These are phyloP conservation scores for Aplidium turbinatum DNA, from an alignment of 23 tunicate species.

Conservation along the genomic window DNA sequence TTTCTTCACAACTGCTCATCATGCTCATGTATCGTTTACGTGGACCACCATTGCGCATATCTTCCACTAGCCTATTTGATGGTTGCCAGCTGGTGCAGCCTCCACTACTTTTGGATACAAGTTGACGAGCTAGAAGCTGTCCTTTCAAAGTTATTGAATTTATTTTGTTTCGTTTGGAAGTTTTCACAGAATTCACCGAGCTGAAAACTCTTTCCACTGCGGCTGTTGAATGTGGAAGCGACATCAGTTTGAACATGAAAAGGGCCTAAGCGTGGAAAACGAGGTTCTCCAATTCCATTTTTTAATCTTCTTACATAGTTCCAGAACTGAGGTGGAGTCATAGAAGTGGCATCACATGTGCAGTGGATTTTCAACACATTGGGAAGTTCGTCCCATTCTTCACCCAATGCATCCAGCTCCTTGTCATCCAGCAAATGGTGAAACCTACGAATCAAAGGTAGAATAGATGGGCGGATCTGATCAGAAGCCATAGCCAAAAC, in stretches of 20 bases:
- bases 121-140: constrained; percentile 29
- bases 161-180: constrained; percentile 14
- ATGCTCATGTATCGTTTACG: constrained; percentile 20
- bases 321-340: constrained; percentile 51
- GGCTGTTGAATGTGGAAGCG: constrained; percentile 34
- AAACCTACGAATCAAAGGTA: constrained; percentile 32
- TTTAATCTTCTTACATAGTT: constrained; percentile 21
- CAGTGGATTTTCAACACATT: constrained; percentile 39
- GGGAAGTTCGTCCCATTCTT: constrained; percentile 40
- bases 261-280: constrained; percentile 28
- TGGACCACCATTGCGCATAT: constrained; percentile 29
- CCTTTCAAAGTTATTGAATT: constrained; percentile 21
- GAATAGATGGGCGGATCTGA: constrained; percentile 42
- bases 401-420: constrained; percentile 35
- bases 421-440: constrained; percentile 32
- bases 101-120: constrained; percentile 16
- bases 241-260: no score
- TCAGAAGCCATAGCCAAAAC: constrained; percentile 33
- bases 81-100: constrained; percentile 35
- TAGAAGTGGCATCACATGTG: constrained; percentile 31
- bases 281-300: constrained; percentile 36
- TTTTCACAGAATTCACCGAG: constrained; percentile 36
- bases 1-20: constrained; percentile 13
- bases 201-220: constrained; percentile 32
- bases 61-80: constrained; percentile 22